phyloP scores from a whole-genome alignment of 2,113 vertebrate species.

The Propithecus coquereli region DNA sequence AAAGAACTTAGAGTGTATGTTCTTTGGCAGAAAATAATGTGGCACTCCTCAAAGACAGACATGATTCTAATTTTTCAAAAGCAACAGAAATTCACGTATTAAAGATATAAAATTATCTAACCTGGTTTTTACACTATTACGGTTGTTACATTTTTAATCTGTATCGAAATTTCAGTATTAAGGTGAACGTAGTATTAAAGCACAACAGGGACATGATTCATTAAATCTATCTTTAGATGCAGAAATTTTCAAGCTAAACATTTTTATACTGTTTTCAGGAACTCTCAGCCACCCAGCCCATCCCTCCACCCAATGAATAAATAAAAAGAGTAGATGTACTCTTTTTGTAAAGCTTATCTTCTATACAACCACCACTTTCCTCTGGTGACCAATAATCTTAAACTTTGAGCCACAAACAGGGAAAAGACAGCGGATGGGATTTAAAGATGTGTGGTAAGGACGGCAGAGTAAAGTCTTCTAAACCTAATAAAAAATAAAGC shows the following conservation, averaged over 20 bases:
- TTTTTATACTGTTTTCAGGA: neutral
- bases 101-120: neutral
- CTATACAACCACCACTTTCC: neutral
- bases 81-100: neutral
- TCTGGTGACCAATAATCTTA: neutral
- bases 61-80: constrained; percentile 14
- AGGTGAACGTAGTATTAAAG: neutral
- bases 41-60: neutral
- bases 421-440: neutral
- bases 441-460: neutral
- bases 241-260: neutral
- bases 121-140: neutral
- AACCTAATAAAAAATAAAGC: neutral
- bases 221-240: neutral
- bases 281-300: neutral
- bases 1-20: neutral
- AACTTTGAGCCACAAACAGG: neutral
- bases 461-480: neutral
- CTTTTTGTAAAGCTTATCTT: neutral
- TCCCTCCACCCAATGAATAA: neutral
- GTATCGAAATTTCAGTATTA: neutral
- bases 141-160: neutral
- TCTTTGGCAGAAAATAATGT: neutral
- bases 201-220: neutral
- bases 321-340: neutral